Base-by-base conservation (phyloP, 1,140 invertebrate species). In the Microplitis mediator region DNA sequence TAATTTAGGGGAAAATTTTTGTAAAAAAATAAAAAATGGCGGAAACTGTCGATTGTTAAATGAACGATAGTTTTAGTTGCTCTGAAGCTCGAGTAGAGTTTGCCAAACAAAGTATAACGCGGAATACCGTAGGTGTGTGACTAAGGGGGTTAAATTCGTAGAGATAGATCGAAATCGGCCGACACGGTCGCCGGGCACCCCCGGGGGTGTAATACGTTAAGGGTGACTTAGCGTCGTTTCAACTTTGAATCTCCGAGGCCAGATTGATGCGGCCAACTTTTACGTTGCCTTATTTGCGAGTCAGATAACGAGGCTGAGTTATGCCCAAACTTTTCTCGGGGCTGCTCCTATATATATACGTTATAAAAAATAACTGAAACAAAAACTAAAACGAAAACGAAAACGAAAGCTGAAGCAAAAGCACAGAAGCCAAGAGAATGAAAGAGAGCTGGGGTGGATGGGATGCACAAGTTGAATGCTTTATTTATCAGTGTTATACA, bases 301-400 rank as follows among this genome's bases (percentile, higher is more conserved):
- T 87, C 85, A 87, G 86, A 87, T 87, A 87, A 87, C 86, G 85
- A 87, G 85, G 75, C 81, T 87, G 86, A 87, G 85, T 87, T 87
- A 87, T 87, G 81, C 74, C 78, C 32, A 81, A 87, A 87, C 81
- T 86, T 86, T 83, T 76, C 23, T 71, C 36, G 70, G 68, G 73
- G 36, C 14, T n/a, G 23, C 14, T 6, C 9, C 39, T 45, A 45
- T 45, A 45, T 39, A 39, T 45, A 45, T 45, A 45, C 11, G 11
- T 45, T 45, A 45, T 6, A 45, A 45, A 39, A 45, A 45, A 45
- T 45, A 45, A 45, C 23, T 23, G 23, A 23, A 23, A 23, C 23
- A 45, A 45, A 9, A 45, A 45, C 39, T 45, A 45, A 45, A 45
- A 11, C 39, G 39, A 11, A 50, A 66, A 66, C 36, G 52, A 23